Conservation (phyloP, 2,113 vertebrate genomes). For the Pongo abelii region DNA sequence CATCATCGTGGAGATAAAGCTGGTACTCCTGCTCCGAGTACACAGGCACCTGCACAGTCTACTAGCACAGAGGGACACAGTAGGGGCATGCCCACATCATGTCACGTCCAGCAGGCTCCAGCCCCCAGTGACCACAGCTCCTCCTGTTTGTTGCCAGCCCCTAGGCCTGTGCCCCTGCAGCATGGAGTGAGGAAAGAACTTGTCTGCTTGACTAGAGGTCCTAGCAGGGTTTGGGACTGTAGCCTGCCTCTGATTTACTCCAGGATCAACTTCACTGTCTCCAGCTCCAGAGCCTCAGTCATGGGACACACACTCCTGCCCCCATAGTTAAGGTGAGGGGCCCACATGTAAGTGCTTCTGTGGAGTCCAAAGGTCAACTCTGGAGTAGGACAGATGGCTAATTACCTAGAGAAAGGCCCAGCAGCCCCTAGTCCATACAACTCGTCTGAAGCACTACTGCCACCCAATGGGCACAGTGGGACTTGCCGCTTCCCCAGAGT, state of each 20-base stretch:
- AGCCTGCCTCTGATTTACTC: neutral
- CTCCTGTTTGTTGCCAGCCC: neutral
- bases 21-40: constrained; percentile 99
- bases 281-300: neutral
- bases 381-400: neutral
- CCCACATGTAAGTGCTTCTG: neutral
- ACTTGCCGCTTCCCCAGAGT: neutral
- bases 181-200: neutral
- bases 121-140: neutral
- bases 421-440: neutral
- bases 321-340: neutral
- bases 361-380: constrained; percentile 5
- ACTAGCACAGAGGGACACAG: neutral
- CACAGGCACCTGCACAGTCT: constrained; percentile 95
- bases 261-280: neutral
- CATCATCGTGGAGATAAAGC: constrained; percentile 96
- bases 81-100: neutral
- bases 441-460: constrained; percentile 54
- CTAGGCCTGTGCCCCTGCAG: neutral
- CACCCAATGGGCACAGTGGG: constrained; percentile 67
- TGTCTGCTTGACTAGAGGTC: neutral
- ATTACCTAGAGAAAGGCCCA: neutral
- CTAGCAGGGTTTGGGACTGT: neutral
- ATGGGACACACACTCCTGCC: neutral
- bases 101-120: neutral